Percentiles rank a stretch among this genome's conserved stretches.
phyloP scores from a whole-genome alignment of 2,888 invertebrate species.

The Lochmaea capreae region DNA sequence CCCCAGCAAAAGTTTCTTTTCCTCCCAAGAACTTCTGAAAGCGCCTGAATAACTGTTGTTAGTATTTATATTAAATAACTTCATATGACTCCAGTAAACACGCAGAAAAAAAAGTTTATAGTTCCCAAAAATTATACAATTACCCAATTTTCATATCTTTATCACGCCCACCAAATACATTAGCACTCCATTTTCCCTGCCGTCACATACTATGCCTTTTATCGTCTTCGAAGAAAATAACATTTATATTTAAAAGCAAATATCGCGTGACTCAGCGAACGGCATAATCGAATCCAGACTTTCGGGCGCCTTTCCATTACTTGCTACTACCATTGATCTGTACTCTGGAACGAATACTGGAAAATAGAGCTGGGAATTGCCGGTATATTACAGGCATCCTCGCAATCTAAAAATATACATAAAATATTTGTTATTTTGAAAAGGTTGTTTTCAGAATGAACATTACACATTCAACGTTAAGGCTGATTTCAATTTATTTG shows the following conservation, averaged over 20 bases:
- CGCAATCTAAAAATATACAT: neutral
- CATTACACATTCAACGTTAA: too few relatives aligned
- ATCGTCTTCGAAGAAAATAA: constrained; percentile 35
- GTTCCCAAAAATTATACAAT: constrained; percentile 15
- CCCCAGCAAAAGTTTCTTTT: too few relatives aligned
- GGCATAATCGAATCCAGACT: constrained; percentile 52
- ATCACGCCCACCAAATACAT: constrained; percentile 23
- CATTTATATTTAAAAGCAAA: constrained; percentile 42
- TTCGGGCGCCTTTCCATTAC: constrained; percentile 49
- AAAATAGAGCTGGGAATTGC: constrained; percentile 27
- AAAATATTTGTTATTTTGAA: neutral
- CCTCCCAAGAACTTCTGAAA: neutral
- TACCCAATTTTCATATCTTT: constrained; percentile 31
- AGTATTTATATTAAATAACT: neutral
- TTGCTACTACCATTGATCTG: constrained; percentile 43
- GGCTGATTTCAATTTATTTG: too few relatives aligned
- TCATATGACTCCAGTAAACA: too few relatives aligned
- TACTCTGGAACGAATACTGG: constrained; percentile 19
- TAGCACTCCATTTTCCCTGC: constrained; percentile 31
- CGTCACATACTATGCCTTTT: constrained; percentile 29
- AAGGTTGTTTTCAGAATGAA: neutral
- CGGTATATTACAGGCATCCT: neutral
- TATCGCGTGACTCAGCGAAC: constrained; percentile 49
- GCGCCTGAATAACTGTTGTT: too few relatives aligned
- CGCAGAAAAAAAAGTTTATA: neutral